These are phyloP conservation scores for Microcebus lehilahytsara DNA, from an alignment of 2,113 vertebrate species.

Conservation along the genomic window DNA sequence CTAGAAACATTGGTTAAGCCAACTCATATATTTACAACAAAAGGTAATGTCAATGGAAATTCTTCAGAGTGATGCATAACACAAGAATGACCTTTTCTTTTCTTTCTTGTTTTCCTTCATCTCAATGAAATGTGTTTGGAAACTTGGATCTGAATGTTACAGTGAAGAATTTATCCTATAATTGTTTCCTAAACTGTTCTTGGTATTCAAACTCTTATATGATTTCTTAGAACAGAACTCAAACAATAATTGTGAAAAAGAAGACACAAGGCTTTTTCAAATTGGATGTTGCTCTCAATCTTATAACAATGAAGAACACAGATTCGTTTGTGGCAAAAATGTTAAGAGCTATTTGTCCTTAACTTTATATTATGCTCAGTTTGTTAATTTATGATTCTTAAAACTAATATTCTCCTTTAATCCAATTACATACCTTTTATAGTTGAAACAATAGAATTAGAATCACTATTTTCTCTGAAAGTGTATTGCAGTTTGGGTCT, in stretches of 20 bases:
- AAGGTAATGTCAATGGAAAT: background rate
- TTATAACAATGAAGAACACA: background rate
- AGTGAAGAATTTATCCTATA: background rate
- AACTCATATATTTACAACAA: background rate
- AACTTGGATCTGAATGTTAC: background rate
- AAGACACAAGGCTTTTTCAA: background rate
- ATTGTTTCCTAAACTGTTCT: background rate
- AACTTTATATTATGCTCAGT: background rate
- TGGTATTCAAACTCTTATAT: background rate
- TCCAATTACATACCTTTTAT: background rate
- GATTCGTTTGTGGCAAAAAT: background rate
- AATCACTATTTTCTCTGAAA: background rate
- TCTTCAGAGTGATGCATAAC: background rate
- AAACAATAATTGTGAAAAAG: background rate
- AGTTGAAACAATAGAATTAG: background rate
- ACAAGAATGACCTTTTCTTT: background rate
- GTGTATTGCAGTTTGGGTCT: background rate
- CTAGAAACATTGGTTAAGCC: background rate
- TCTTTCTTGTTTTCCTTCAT: background rate
- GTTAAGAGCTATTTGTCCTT: background rate
- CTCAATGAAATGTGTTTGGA: background rate
- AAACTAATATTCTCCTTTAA: background rate
- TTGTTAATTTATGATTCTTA: background rate
- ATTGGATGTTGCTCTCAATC: background rate
- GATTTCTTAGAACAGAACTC: background rate